Conservation (phyloP, 2,113 vertebrate species). For the Cyanistes caeruleus region DNA sequence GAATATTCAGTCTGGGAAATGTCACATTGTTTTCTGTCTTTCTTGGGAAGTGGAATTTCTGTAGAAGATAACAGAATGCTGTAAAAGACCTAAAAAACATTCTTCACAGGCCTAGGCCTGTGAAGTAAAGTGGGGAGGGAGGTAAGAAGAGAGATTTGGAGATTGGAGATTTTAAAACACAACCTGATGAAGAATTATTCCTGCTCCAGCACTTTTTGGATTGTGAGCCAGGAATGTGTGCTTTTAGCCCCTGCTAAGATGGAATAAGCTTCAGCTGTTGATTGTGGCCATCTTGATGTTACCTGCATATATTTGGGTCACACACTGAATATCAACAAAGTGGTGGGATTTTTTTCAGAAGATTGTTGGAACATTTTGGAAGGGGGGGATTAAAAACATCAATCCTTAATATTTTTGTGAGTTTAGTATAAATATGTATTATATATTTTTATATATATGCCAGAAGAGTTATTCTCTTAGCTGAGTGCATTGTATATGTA, state of each 20-base stretch:
- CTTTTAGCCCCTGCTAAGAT: neutral
- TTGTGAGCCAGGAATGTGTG: accelerated
- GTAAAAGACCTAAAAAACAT: neutral
- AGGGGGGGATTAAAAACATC: neutral
- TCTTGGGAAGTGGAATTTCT: neutral
- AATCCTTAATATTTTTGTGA: neutral
- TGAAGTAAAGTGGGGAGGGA: neutral
- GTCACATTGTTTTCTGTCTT: neutral
- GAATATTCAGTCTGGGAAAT: neutral
- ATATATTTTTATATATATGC: neutral
- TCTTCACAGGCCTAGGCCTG: neutral
- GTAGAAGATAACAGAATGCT: neutral
- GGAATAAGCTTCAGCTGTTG: neutral
- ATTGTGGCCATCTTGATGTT: neutral
- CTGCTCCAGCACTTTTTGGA: neutral
- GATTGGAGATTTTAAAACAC: neutral
- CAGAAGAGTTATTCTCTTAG: constrained; percentile 38
- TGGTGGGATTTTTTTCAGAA: neutral
- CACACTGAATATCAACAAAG: neutral
- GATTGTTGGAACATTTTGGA: neutral
- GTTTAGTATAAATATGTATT: neutral
- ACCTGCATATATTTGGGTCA: neutral
- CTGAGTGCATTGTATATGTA: neutral
- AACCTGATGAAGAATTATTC: neutral
- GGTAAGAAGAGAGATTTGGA: neutral